phyloP scores from a whole-genome alignment of 2,113 vertebrate species.

The Micronycteris hirsuta region DNA sequence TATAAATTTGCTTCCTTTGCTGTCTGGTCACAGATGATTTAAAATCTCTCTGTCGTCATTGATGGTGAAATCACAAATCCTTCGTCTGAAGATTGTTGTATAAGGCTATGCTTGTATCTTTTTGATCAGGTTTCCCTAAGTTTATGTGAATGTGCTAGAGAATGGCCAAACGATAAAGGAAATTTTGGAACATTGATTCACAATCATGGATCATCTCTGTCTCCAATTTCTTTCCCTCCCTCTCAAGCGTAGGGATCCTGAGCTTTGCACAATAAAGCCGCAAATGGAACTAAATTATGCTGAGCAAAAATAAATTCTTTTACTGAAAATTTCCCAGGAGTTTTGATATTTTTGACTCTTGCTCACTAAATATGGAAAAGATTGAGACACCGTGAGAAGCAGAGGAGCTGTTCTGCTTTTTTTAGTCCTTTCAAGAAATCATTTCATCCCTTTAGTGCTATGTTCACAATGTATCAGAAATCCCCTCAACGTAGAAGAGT shows the following conservation, averaged over 20 bases:
- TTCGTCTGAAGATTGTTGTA: neutral
- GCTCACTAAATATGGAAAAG: conserved; percentile 76
- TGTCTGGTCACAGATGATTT: neutral
- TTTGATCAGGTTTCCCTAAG: neutral
- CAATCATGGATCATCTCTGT: neutral
- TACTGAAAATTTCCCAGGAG: conserved; percentile 75
- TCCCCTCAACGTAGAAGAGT: conserved; percentile 10
- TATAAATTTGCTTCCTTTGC: conserved; percentile 26
- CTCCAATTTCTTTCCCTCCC: neutral
- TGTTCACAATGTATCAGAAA: conserved; percentile 39
- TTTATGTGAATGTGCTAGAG: neutral
- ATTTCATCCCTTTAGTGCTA: conserved; percentile 36
- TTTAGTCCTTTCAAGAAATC: conserved; percentile 64
- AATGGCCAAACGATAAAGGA: neutral
- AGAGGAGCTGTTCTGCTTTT: conserved; percentile 58
- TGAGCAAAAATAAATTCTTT: conserved; percentile 71
- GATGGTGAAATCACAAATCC: neutral
- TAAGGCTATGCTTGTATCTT: neutral
- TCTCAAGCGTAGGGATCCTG: conserved; percentile 30
- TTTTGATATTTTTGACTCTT: conserved; percentile 76
- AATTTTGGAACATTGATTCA: neutral
- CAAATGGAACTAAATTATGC: conserved; percentile 67
- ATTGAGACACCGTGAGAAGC: conserved; percentile 59
- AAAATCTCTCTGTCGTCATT: neutral
- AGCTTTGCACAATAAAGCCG: conserved; percentile 46